A percentile compares a stretch with the other conserved stretches of the same genome.
Conservation (phyloP, 2,888 invertebrate species). For the Linnaemya vulpina region DNA sequence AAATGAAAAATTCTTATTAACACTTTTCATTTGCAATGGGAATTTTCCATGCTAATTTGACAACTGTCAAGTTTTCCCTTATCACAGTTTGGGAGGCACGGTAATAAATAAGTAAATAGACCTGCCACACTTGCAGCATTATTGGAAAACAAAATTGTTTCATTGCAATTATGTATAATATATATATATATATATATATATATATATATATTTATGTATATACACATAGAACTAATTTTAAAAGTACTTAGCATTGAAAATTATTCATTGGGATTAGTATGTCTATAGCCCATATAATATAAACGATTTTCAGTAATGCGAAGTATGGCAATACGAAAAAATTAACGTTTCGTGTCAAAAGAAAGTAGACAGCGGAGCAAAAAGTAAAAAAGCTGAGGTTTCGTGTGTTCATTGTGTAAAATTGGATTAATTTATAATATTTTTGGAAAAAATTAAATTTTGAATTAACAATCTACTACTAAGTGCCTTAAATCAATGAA, state of each 20-base stretch:
- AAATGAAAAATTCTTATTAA: slow-evolving; percentile 51
- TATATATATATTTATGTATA: too few relatives aligned
- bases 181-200: neutral
- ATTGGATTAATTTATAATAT: slow-evolving; percentile 33
- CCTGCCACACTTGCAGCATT: neutral
- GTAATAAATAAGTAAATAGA: neutral
- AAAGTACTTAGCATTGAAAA: too few relatives aligned
- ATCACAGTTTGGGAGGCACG: slow-evolving; percentile 39
- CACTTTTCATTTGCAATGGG: slow-evolving; percentile 59
- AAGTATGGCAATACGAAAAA: slow-evolving; percentile 25
- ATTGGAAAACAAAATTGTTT: neutral
- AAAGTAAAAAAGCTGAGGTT: slow-evolving; percentile 48
- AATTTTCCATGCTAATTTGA: slow-evolving; percentile 62
- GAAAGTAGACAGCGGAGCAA: slow-evolving; percentile 35
- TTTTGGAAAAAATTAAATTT: slow-evolving; percentile 24
- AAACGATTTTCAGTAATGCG: too few relatives aligned
- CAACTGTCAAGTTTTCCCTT: slow-evolving; percentile 24
- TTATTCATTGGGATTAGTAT: too few relatives aligned
- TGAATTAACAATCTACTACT: slow-evolving; percentile 19
- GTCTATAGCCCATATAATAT: too few relatives aligned
- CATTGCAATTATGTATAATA: neutral
- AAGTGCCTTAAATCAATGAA: slow-evolving; percentile 24
- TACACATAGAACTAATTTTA: too few relatives aligned
- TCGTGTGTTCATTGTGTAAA: slow-evolving; percentile 21
- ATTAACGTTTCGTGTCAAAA: slow-evolving; percentile 25